Conservation (phyloP, 2,888 invertebrate species). For the Netelia inedita region DNA sequence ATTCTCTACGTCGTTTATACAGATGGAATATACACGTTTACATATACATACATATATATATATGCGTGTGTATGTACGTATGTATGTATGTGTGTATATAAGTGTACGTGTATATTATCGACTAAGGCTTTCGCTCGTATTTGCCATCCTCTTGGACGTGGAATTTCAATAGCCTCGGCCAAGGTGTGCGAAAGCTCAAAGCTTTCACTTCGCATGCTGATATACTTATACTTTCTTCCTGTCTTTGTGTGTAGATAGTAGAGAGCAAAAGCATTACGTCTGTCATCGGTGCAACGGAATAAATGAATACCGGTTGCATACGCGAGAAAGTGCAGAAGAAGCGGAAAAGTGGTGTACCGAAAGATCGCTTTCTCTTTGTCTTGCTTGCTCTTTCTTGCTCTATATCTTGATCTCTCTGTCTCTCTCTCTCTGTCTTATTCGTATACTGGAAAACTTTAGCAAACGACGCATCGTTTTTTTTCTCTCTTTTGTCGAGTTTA, state of each 20-base stretch:
- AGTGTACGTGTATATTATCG: not conserved
- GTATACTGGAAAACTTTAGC: not conserved
- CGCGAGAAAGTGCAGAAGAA: slow-evolving; percentile 24
- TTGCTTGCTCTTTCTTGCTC: not conserved
- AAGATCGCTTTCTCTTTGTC: slow-evolving; percentile 22
- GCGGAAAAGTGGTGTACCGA: slow-evolving; percentile 27
- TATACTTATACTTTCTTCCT: not conserved
- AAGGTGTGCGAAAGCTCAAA: slow-evolving; percentile 39
- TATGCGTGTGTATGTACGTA: not conserved
- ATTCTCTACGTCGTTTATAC: slow-evolving; percentile 46
- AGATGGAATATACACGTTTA: not conserved
- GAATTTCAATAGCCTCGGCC: slow-evolving; percentile 44
- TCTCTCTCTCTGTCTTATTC: not conserved
- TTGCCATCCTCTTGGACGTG: slow-evolving; percentile 2
- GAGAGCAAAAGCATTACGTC: slow-evolving; percentile 35
- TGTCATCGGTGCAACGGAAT: slow-evolving; percentile 56
- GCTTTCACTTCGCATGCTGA: slow-evolving; percentile 39
- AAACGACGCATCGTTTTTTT: not conserved
- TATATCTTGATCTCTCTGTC: slow-evolving; percentile 13
- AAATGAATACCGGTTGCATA: slow-evolving; percentile 53
- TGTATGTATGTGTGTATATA: not conserved
- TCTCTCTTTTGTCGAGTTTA: not conserved
- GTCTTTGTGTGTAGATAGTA: not conserved
- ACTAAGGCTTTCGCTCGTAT: slow-evolving; percentile 27
- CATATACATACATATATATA: not conserved